Percentiles rank a stretch among this genome's conserved stretches.
phyloP scores from a whole-genome alignment of 2,888 invertebrate species.

The Molanna angustata region DNA sequence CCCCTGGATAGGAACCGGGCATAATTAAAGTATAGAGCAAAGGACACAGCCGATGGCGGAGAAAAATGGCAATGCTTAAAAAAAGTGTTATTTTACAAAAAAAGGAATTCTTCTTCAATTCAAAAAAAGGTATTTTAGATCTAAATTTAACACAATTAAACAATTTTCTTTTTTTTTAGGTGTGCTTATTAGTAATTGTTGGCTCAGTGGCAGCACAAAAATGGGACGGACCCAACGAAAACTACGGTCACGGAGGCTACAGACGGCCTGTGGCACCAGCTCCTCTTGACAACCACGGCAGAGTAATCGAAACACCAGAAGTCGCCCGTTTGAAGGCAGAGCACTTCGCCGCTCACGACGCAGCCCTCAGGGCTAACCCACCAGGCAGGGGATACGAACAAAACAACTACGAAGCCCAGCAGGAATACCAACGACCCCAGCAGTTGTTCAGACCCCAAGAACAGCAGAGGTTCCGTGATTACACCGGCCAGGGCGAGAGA shows the following conservation, averaged over 20 bases:
- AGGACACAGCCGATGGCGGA: background rate
- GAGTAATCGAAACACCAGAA: constrained; percentile 38
- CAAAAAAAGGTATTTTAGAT: too few species aligned
- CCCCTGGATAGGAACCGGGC: too few species aligned
- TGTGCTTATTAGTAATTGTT: constrained; percentile 23
- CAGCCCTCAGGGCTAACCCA: constrained; percentile 37
- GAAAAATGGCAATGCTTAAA: background rate
- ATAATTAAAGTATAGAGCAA: too few species aligned
- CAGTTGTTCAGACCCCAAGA: constrained; percentile 15
- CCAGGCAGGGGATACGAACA: constrained; percentile 31
- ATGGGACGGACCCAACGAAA: constrained; percentile 18
- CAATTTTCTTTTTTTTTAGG: constrained; percentile 16
- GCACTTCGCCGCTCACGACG: constrained; percentile 43
- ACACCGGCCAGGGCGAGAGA: constrained; percentile 10
- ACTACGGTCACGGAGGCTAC: constrained; percentile 7
- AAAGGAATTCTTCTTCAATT: too few species aligned
- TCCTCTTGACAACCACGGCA: constrained; percentile 27
- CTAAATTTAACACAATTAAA: too few species aligned
- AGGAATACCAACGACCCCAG: constrained; percentile 17
- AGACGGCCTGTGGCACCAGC: constrained; percentile 23
- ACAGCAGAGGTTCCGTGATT: constrained; percentile 10
- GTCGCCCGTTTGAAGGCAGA: constrained; percentile 39
- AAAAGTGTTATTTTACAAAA: background rate
- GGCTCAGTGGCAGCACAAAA: constrained; percentile 26
- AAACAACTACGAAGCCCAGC: constrained; percentile 19